Percentiles rank a stretch among this genome's conserved stretches.
Conservation (phyloP, 2,113 vertebrate species). For the Gracilinanus agilis region DNA sequence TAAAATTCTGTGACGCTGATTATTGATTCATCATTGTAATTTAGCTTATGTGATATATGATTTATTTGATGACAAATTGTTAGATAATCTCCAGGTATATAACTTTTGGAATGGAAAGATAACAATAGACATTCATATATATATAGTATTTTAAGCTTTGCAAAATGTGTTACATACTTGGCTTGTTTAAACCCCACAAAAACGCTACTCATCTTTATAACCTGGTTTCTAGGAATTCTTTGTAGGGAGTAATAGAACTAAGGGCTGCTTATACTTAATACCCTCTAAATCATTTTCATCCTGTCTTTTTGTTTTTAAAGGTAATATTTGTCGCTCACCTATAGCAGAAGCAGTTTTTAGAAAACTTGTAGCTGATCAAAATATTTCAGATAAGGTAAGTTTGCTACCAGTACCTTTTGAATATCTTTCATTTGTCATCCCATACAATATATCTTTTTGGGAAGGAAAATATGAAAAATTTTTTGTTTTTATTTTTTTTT, state of each 20-base stretch:
- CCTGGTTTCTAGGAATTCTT: not conserved
- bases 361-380: conserved; percentile 92
- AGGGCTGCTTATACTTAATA: not conserved
- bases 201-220: not conserved
- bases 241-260: not conserved
- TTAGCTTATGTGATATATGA: too few relatives aligned
- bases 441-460: not conserved
- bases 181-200: not conserved
- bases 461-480: conserved; percentile 71
- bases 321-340: conserved; percentile 98
- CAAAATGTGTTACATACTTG: not conserved
- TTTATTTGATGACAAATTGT: too few relatives aligned
- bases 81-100: not conserved
- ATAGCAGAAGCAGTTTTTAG: conserved; percentile 98
- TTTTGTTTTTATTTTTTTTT: conserved; percentile 71
- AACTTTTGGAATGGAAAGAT: not conserved
- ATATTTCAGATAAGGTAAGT: conserved; percentile 89
- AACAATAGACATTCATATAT: not conserved
- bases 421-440: not conserved
- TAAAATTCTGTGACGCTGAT: too few relatives aligned
- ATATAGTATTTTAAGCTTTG: not conserved
- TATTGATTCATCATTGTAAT: too few relatives aligned
- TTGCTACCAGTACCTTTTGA: conserved; percentile 16
- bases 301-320: conserved; percentile 81
- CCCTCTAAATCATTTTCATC: not conserved